A percentile compares a stretch with the other conserved stretches of the same genome.
phyloP scores from a whole-genome alignment of 2,113 vertebrate genomes.

The Alligator sinensis region DNA sequence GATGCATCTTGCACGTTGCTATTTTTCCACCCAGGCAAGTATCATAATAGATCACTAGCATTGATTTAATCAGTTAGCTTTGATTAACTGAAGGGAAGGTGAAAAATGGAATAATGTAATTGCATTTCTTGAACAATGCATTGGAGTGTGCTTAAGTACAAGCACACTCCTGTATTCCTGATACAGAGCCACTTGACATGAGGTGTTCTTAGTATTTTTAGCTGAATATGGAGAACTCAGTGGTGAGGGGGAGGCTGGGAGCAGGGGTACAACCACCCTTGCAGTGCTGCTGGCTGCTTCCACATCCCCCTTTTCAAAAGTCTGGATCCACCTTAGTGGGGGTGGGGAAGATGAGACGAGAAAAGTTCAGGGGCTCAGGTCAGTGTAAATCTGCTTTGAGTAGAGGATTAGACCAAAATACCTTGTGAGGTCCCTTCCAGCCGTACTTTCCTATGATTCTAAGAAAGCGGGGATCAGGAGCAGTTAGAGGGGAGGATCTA shows the following conservation, averaged over 20 bases:
- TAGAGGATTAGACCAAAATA: background rate
- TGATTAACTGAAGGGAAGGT: background rate
- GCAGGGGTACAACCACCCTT: too few relatives aligned
- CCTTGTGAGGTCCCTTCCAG: too few relatives aligned
- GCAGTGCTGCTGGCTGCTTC: too few relatives aligned
- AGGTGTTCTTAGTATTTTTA: background rate
- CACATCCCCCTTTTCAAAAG: too few relatives aligned
- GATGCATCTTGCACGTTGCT: background rate
- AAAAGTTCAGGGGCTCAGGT: background rate
- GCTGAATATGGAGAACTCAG: too few relatives aligned
- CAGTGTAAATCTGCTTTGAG: background rate
- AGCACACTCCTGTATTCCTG: background rate
- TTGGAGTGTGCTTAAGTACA: background rate
- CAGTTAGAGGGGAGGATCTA: too few relatives aligned
- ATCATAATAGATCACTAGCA: background rate
- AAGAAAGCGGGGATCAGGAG: too few relatives aligned
- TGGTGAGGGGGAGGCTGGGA: too few relatives aligned
- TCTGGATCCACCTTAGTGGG: too few relatives aligned
- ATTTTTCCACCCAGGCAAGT: background rate
- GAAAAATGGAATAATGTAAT: background rate
- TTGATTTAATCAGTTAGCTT: background rate
- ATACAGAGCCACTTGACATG: background rate
- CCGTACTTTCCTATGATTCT: too few relatives aligned
- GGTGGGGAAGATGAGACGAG: rapidly evolving
- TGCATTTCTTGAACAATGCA: background rate